Evolutionary conservation across 1,140 invertebrate genomes (phyloP), one percentile per base, ranked within the genome.

Genomic region (Penaeus chinensis): DNA sequence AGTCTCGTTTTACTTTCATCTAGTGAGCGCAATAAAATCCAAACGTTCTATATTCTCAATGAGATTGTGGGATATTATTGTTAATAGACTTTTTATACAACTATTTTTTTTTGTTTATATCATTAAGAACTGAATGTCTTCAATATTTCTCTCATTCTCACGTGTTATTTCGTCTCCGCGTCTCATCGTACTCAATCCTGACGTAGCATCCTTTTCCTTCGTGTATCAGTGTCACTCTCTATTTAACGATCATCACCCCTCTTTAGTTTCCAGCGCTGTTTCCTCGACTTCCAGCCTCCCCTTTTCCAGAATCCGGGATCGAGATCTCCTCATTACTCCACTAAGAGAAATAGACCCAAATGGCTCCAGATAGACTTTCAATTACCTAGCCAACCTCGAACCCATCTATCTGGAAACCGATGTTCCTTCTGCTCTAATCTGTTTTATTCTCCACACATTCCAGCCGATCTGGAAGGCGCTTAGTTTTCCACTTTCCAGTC

Each of bases 391-490:
- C 85, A 87, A 87, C 85, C 85, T 82, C 85, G 66, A 74, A 83
- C 66, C 89, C 87, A 90, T 90, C 86, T 90, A 90, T 90, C 87
- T 88, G 79, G 89, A 87, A 90, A 90, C 85, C 89, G 83, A 85
- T 87, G 86, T 88, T 87, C 89, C 87, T 88, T 87, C 86, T 89
- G 89, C 85, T 90, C 89, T 90, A 90, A 90, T 90, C 89, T 90
- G 85, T 85, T 87, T 88, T 88, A 88, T 88, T 90, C 87, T 90
- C 86, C 89, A 84, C 85, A 85, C 89, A 90, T 88, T 90, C 89
- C 83, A 88, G 89, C 71, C 85, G 84, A 90, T 87, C 89, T 88
- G 76, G 86, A 90, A 90, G 89, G 87, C 89, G 85, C 83, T 90
- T 87, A 88, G 89, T 90, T 90, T 90, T 88, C 86, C 89, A 88